phyloP scores from a whole-genome alignment of 1,140 invertebrate genomes.

The Atta colombica region DNA sequence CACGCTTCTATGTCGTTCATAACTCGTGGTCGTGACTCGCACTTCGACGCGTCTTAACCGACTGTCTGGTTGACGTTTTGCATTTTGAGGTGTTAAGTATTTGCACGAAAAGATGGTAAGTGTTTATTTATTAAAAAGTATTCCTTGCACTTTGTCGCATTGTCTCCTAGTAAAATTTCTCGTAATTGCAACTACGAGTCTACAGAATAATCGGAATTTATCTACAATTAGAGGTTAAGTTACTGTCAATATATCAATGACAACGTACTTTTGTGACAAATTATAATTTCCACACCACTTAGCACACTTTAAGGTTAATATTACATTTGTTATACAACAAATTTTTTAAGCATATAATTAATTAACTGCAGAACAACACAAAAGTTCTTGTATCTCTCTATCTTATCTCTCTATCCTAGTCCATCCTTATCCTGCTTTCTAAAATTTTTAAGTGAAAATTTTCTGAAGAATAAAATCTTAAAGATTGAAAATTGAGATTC shows the following conservation, averaged over 20 bases:
- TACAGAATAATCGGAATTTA: too few relatives aligned
- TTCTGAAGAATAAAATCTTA: too few relatives aligned
- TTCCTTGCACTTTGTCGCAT: neutral
- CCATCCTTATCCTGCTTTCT: too few relatives aligned
- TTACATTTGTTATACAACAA: too few relatives aligned
- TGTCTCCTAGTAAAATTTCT: neutral
- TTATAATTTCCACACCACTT: neutral
- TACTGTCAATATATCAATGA: conserved; percentile 73
- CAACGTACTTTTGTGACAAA: conserved; percentile 68
- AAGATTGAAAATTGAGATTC: too few relatives aligned
- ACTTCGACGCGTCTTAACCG: neutral
- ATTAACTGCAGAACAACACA: too few relatives aligned
- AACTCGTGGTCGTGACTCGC: conserved; percentile 48
- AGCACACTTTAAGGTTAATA: too few relatives aligned
- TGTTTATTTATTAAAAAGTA: conserved; percentile 5
- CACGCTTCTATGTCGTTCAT: neutral
- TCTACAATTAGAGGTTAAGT: conserved; percentile 69
- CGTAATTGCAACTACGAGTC: neutral
- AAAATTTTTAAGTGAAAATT: too few relatives aligned
- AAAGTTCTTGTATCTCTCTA: too few relatives aligned
- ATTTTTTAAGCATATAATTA: too few relatives aligned
- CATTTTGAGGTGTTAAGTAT: neutral
- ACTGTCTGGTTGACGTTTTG: neutral
- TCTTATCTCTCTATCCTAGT: too few relatives aligned
- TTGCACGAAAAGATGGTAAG: conserved; percentile 59